Percentiles rank a stretch among this genome's conserved stretches.
Evolutionary conservation across 2,888 invertebrate genomes (phyloP).

Genomic region (Callyntrura sp.): DNA sequence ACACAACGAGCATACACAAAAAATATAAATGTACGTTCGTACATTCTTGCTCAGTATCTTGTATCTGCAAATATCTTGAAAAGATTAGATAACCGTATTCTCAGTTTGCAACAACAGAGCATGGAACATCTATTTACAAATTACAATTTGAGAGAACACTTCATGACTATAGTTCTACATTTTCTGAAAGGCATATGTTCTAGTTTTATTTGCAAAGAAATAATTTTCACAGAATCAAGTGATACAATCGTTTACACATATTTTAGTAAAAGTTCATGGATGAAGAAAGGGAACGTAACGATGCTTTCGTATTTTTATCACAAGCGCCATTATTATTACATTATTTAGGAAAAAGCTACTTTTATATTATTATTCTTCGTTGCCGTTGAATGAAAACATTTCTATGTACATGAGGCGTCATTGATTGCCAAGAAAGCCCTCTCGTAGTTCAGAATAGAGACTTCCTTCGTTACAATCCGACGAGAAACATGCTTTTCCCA

Average conservation of each 20-base stretch:
- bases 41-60: too few relatives aligned
- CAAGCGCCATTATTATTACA: not conserved
- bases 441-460: not conserved
- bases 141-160: too few relatives aligned
- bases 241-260: not conserved
- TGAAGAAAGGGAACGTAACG: not conserved
- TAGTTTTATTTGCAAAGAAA: not conserved
- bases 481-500: constrained; percentile 44
- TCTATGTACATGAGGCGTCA: not conserved
- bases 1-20: too few relatives aligned
- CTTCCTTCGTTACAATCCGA: constrained; percentile 9
- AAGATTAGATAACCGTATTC: too few relatives aligned
- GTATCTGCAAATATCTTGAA: too few relatives aligned
- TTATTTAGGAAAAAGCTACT: not conserved
- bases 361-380: not conserved
- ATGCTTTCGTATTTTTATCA: not conserved
- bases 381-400: not conserved
- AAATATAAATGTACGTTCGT: too few relatives aligned
- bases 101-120: too few relatives aligned
- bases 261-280: not conserved
- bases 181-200: not conserved
- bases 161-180: too few relatives aligned
- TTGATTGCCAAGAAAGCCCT: not conserved
- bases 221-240: not conserved
- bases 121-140: too few relatives aligned